These are phyloP conservation scores for Drosophila quinaria DNA, from an alignment of 2,888 invertebrate species.

Conservation along the genomic window DNA sequence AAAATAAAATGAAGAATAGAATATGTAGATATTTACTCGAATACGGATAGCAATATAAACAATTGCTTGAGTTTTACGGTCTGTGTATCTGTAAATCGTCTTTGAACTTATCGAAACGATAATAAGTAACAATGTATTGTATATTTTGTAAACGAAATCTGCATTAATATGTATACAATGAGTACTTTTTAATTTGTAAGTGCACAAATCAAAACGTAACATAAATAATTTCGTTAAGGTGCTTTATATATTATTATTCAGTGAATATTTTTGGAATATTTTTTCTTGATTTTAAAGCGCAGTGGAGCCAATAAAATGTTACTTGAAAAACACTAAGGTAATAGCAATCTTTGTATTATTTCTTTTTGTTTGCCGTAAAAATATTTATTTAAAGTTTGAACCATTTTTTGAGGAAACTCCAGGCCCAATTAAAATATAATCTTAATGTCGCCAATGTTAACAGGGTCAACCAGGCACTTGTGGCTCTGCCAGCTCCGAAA, in stretches of 20 bases:
- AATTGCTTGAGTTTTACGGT: background rate
- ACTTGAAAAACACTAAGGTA: constrained; percentile 11
- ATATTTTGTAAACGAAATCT: constrained; percentile 10
- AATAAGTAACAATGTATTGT: background rate
- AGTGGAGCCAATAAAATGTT: constrained; percentile 66
- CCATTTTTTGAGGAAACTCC: background rate
- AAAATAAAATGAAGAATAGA: background rate
- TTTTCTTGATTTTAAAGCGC: constrained; percentile 39
- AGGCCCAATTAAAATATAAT: constrained; percentile 5
- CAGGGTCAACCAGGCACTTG: constrained; percentile 11
- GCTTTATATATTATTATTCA: constrained; percentile 58
- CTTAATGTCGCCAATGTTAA: background rate
- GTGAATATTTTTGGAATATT: constrained; percentile 67
- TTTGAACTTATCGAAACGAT: constrained; percentile 18
- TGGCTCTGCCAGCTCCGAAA: constrained; percentile 9
- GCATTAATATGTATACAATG: constrained; percentile 3
- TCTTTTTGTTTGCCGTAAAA: too few relatives aligned
- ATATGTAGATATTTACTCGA: constrained; percentile 9
- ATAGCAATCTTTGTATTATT: background rate
- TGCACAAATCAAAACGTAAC: constrained; percentile 60
- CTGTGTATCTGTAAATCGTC: constrained; percentile 3
- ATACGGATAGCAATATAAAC: constrained; percentile 6
- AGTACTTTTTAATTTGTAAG: constrained; percentile 49
- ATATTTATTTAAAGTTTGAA: background rate
- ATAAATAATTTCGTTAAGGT: constrained; percentile 61